Base-by-base conservation (phyloP, 2,113 vertebrate species). In the Australoheros scitulus region DNA sequence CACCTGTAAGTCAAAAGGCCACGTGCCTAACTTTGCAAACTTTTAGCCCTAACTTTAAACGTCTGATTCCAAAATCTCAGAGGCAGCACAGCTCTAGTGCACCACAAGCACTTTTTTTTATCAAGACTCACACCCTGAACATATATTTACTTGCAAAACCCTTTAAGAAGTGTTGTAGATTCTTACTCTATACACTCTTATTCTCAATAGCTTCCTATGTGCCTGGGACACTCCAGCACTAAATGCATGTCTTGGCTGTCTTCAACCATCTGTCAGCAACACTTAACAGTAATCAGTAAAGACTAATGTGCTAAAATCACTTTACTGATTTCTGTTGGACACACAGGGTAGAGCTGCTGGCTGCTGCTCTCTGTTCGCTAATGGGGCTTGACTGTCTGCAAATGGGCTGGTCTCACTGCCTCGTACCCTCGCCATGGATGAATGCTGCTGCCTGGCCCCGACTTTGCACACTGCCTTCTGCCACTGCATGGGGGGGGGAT, bases 391-490 rank as follows among this genome's bases (percentile, higher is more conserved):
- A 91, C 78, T 77, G 82, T 61, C 77, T 75, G 57, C 79, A 80
- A 77, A 85, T 86, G 79, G 83, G 58, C 86, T 86, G 79, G 47
- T 76, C 91, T 90, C 4, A n/a, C 58, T 86, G 88, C 79, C 82
- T 87, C 87, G 83, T 78, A 76, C 87, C 80, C 59, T 86, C n/a
- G 34, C 83, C 77, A 80, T 80, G 88, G 77, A 79, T 82, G n/a
- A 76, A 79, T 81, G 80, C 75, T 78, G 36, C 65, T 68, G 79
- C 64, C 80, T 80, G 85, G 76, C 61, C 26, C 10, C 60, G 61
- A 74, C 5, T 38, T 56, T 47, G 75, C 70, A 43, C 76, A 80
- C 77, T 79, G 14, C 61, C 75, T 50, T 82, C 59, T 7, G 47
- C 41, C 22, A 80, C 55, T 61, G 56, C 68, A 18, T 84, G 81